Evolutionary conservation across 1,140 invertebrate genomes (phyloP), one percentile per base, ranked within the genome.

Genomic region (Tetramorium alpestre): DNA sequence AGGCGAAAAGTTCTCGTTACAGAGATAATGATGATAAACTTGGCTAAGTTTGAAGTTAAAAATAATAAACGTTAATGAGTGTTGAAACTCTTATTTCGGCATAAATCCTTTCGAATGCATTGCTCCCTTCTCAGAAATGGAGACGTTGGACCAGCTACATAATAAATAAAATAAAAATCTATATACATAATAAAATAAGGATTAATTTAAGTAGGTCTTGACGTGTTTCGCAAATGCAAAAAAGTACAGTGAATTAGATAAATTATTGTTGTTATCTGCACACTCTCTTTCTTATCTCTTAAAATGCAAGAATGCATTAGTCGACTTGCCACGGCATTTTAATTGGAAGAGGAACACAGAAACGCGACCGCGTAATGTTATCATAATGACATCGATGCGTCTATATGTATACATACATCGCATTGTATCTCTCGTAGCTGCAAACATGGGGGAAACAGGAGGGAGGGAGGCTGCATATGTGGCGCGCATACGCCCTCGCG

Each of bases 401-500:
- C 16, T 13, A 65, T n/a, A n/a, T 33, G 3, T 49, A 49, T 4
- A 16, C 18, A 5, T 5, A 47, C 6, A 44, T 22, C 22, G 5
- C 22, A 18, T 47, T 47, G 33, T 6, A 75, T 6, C 41, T 69
- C 11, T 60, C 28, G 25, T 60, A 75, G 25, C 13, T 8, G 28
- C 41, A 47, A 60, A 60, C 22, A 22, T n/a, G 28, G 33, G 0
- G 28, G 18, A 47, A 67, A 22, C 10, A 1, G 54, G 5, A n/a
- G 5, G 18, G 54, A n/a, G 18, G 16, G 18, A 11, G 8, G 28
- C 8, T 0, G 16, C 18, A 38, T 67, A 72, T 47, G 51, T 22
- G 33, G 25, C 10, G 65, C 64, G 65, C 51, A n/a, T 18, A 49
- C 80, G 54, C 67, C 22, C 25, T 47, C 78, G 64, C 38, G 54